phyloP scores from a whole-genome alignment of 2,797 vertebrate species.

The Heteromormyrus szaboi region DNA sequence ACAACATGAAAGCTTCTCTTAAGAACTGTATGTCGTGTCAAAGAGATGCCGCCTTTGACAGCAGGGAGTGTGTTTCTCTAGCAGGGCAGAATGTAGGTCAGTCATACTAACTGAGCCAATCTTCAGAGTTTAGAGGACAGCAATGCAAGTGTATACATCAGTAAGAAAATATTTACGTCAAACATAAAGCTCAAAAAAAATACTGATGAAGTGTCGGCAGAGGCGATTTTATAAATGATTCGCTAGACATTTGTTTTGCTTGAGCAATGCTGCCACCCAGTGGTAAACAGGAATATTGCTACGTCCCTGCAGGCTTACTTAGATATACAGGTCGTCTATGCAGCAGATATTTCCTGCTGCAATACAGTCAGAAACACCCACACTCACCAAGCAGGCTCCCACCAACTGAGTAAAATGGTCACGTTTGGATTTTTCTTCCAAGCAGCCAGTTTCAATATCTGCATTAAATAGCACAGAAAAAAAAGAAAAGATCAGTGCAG shows the following conservation, averaged over 20 bases:
- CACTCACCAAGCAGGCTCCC: constrained; percentile 91
- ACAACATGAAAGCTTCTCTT: constrained; percentile 11
- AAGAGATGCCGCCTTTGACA: constrained; percentile 19
- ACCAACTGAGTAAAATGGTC: constrained; percentile 94
- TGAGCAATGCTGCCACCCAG: constrained; percentile 39
- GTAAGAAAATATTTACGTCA: constrained; percentile 28
- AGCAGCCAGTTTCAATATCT: constrained; percentile 96
- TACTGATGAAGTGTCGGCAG: background rate
- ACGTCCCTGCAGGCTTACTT: background rate
- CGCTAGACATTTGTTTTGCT: background rate
- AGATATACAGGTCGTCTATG: background rate
- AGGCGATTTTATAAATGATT: background rate
- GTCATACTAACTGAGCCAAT: constrained; percentile 36
- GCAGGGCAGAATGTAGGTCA: constrained; percentile 34
- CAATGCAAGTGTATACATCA: constrained; percentile 13
- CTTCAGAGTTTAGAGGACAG: constrained; percentile 27
- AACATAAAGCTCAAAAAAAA: constrained; percentile 20
- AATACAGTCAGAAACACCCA: background rate
- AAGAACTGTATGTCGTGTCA: constrained; percentile 4
- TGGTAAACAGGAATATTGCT: constrained; percentile 17
- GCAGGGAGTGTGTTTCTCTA: constrained; percentile 23
- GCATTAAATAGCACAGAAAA: constrained; percentile 28
- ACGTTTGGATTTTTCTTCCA: constrained; percentile 95
- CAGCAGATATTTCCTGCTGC: background rate
- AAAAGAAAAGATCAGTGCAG: background rate